phyloP scores from a whole-genome alignment of 2,113 vertebrate genomes.

The Colinus virginianus region DNA sequence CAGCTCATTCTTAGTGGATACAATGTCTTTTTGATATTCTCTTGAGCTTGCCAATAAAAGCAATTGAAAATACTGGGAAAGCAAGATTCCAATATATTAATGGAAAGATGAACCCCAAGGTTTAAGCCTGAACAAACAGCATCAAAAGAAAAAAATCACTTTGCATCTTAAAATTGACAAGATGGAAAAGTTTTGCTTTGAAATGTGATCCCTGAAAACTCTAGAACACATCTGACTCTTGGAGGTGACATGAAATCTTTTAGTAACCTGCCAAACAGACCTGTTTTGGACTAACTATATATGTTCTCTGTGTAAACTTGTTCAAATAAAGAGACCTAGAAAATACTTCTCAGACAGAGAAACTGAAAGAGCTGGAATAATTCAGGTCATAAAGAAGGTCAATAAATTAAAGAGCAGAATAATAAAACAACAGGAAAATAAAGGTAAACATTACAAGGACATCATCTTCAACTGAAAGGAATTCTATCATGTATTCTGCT shows the following conservation, averaged over 20 bases:
- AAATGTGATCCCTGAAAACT: background rate
- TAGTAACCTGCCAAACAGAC: background rate
- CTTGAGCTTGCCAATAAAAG: background rate
- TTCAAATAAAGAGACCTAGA: background rate
- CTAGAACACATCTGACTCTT: background rate
- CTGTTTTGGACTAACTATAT: background rate
- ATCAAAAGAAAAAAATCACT: background rate
- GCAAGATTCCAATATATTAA: background rate
- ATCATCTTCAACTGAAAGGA: background rate
- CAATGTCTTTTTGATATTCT: background rate
- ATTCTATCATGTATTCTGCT: background rate
- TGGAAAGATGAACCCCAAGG: background rate
- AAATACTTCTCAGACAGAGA: background rate
- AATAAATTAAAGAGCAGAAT: background rate
- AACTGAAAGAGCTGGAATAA: background rate
- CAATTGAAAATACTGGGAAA: background rate
- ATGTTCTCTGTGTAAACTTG: background rate
- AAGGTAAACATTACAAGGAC: background rate
- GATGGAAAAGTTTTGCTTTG: background rate
- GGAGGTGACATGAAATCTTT: background rate
- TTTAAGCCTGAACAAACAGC: accelerated
- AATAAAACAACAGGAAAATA: background rate
- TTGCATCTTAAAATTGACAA: background rate
- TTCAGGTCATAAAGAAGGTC: background rate
- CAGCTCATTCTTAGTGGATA: background rate